Percentiles rank a stretch among this genome's conserved stretches.
These are phyloP conservation scores for Drosophila ercepeae DNA, from an alignment of 1,140 invertebrate genomes.

Conservation along the genomic window DNA sequence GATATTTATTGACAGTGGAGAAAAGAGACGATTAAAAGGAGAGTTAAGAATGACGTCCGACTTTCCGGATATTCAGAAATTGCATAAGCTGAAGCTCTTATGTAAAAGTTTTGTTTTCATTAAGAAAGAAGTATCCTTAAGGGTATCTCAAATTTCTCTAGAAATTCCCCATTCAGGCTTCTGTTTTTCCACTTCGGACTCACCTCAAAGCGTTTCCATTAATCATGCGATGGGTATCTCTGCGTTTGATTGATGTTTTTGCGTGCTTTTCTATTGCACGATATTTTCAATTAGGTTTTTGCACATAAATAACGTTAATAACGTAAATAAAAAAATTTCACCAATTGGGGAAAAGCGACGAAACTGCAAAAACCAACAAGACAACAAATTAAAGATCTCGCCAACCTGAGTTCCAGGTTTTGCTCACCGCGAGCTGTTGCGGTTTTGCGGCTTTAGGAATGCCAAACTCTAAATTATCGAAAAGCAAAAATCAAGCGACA, in stretches of 20 bases:
- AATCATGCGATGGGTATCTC: slow-evolving; percentile 36
- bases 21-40: background rate
- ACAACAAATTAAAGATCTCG: slow-evolving; percentile 44
- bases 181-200: slow-evolving; percentile 30
- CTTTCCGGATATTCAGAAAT: slow-evolving; percentile 1
- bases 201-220: slow-evolving; percentile 46
- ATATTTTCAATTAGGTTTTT: slow-evolving; percentile 69
- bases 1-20: slow-evolving; percentile 22
- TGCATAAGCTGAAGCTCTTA: slow-evolving; percentile 26
- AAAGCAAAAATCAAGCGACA: slow-evolving; percentile 65
- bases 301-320: slow-evolving; percentile 38
- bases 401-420: slow-evolving; percentile 36
- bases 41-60: background rate
- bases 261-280: slow-evolving; percentile 26
- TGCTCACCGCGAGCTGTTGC: slow-evolving; percentile 27
- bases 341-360: slow-evolving; percentile 39
- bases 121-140: background rate
- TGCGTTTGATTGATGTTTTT: slow-evolving; percentile 38
- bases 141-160: background rate
- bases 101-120: background rate
- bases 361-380: slow-evolving; percentile 43
- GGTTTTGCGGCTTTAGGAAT: slow-evolving; percentile 76
- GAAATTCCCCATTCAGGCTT: slow-evolving; percentile 7
- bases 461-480: slow-evolving; percentile 69
- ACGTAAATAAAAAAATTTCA: slow-evolving; percentile 56